Conservation (phyloP, 53 echinoderm and acorn worm species). For the Paelopatides confundens region DNA sequence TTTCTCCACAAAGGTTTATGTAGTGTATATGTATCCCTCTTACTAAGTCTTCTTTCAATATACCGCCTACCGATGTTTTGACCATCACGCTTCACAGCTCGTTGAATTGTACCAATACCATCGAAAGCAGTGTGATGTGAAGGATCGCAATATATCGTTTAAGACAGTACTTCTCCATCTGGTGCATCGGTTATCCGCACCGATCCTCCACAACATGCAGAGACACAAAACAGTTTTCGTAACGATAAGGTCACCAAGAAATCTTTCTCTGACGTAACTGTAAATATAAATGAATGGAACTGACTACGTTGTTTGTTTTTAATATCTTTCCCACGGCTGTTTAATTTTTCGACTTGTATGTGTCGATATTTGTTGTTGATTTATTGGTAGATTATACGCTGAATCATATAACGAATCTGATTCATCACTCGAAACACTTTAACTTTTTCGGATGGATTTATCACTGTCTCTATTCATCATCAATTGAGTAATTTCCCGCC, state of each 20-base stretch:
- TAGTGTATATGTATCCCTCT: slow-evolving; percentile 37
- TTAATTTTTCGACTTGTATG: background rate
- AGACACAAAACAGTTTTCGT: slow-evolving; percentile 11
- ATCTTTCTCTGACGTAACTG: background rate
- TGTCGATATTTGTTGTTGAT: too few relatives aligned
- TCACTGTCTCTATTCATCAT: background rate
- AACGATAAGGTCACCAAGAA: background rate
- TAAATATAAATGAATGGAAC: background rate
- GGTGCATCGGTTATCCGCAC: slow-evolving; percentile 8
- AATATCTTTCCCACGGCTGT: background rate
- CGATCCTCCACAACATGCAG: slow-evolving; percentile 63
- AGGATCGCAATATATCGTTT: slow-evolving; percentile 69
- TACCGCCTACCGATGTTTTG: background rate
- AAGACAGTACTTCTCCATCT: slow-evolving; percentile 56
- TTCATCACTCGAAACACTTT: too few relatives aligned
- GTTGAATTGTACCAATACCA: slow-evolving; percentile 49
- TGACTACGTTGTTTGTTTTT: background rate
- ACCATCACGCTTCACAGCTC: slow-evolving; percentile 12
- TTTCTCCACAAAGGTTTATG: slow-evolving; percentile 33
- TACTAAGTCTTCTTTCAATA: slow-evolving; percentile 18
- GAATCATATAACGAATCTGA: background rate
- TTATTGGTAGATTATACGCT: slow-evolving; percentile 30
- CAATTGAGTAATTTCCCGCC: background rate
- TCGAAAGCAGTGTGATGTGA: slow-evolving; percentile 57
- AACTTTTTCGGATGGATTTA: background rate